Percentiles rank a stretch among this genome's conserved stretches.
phyloP scores from a whole-genome alignment of 2,888 invertebrate species.

The Synergus itoensis region DNA sequence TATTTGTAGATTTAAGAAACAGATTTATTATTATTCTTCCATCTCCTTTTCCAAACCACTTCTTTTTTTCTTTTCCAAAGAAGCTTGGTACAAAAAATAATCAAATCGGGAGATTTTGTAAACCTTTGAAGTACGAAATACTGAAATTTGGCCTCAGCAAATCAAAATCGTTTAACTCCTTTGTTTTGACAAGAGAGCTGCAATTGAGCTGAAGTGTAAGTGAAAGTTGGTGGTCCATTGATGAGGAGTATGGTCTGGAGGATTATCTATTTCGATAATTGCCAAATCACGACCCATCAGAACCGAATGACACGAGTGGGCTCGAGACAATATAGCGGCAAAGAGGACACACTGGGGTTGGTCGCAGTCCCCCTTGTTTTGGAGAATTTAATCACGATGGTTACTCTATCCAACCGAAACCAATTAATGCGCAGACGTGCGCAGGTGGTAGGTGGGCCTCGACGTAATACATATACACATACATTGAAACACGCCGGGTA shows the following conservation, averaged over 20 bases:
- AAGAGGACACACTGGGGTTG: slow-evolving; percentile 47
- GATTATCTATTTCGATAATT: slow-evolving; percentile 40
- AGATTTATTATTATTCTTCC: no score
- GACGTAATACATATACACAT: not conserved
- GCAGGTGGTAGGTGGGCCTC: slow-evolving; percentile 45
- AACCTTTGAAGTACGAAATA: no score
- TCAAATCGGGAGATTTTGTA: no score
- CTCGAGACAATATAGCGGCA: slow-evolving; percentile 56
- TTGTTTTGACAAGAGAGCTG: slow-evolving; percentile 22
- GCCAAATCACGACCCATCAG: slow-evolving; percentile 42
- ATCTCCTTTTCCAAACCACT: no score
- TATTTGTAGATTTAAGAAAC: no score
- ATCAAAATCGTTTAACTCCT: not conserved
- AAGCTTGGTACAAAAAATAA: no score
- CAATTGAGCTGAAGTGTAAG: slow-evolving; percentile 25
- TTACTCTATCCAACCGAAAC: slow-evolving; percentile 69
- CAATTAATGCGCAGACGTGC: slow-evolving; percentile 69
- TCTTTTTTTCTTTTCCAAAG: no score
- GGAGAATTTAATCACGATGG: slow-evolving; percentile 69
- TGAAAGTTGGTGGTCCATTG: slow-evolving; percentile 32
- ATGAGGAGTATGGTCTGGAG: slow-evolving; percentile 24
- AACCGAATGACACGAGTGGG: slow-evolving; percentile 43
- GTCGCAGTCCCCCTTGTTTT: slow-evolving; percentile 59
- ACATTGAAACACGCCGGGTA: not conserved
- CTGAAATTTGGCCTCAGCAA: not conserved